Evolutionary conservation across 1,140 invertebrate genomes (phyloP), one percentile per base, ranked within the genome.

Genomic region (Pogonognathellus flavescens): DNA sequence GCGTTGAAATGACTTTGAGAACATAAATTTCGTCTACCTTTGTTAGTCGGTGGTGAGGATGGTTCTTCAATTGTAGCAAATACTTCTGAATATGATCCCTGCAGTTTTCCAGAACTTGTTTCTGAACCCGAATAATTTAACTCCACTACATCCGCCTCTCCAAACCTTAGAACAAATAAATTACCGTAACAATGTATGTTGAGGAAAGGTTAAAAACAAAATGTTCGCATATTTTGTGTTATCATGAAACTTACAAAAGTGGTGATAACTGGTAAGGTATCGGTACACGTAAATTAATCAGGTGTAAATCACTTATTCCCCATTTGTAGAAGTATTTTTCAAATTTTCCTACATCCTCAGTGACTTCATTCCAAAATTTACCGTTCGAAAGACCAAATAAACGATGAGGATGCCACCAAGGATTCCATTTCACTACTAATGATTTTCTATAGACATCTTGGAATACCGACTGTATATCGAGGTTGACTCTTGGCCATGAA

Each of bases 371-470:
- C 70, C 70, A 76, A 49, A 76, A 76, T n/a, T 25, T 76, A 6
- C 5, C 13, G 31, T 50, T 76, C 9, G 5, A n/a, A 76, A n/a
- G 14, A 1, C 62, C 16, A 31, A 76, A 49, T n/a, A 76, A 49
- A n/a, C 70, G 25, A 49, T 76, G 49, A 14, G 41, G 70, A n/a
- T 76, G 70, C 70, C 70, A 76, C 70, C 70, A 76, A 2, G 41
- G 70, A 31, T 18, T 76, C 14, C 10, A 31, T 8, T 76, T 50
- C 9, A 25, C 10, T 5, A 25, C 10, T 50, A 18, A n/a, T 1
- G 41, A 76, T 3, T 18, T 18, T 76, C 49, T 50, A 50, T 76
- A 50, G 25, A 6, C 49, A 18, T 76, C 16, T 14, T 31, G 70
- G 10, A 49, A 50, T 1, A 4, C 9, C 0, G 41, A 11, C 16